phyloP scores from a whole-genome alignment of 2,888 invertebrate species.

The Drosophila dives region DNA sequence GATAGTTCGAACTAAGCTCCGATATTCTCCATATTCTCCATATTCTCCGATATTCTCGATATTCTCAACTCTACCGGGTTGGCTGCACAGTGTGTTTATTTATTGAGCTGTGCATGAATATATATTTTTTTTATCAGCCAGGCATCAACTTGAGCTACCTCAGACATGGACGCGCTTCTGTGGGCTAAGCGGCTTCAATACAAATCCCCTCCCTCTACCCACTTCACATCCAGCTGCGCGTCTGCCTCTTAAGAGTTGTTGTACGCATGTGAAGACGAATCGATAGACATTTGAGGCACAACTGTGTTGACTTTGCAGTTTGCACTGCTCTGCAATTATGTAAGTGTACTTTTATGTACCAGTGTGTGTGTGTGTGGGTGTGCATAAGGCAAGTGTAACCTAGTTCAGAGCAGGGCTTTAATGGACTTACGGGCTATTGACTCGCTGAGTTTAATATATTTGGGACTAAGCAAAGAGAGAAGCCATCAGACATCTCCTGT shows the following conservation, averaged over 20 bases:
- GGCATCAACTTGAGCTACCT: slow-evolving; percentile 50
- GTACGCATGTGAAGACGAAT: slow-evolving; percentile 40
- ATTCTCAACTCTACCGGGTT: background rate
- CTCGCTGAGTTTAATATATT: slow-evolving; percentile 57
- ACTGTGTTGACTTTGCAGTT: slow-evolving; percentile 68
- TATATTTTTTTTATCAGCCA: slow-evolving; percentile 33
- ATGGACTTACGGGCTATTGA: slow-evolving; percentile 77
- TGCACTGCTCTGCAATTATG: slow-evolving; percentile 61
- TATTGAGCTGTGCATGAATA: slow-evolving; percentile 78
- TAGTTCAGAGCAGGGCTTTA: slow-evolving; percentile 68
- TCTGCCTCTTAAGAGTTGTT: slow-evolving; percentile 1
- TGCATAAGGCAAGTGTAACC: slow-evolving; percentile 54
- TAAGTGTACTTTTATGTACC: slow-evolving; percentile 8
- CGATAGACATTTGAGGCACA: slow-evolving; percentile 60
- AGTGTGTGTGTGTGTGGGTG: slow-evolving; percentile 3
- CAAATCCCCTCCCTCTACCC: background rate
- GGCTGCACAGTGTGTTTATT: slow-evolving; percentile 62
- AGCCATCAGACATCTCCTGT: slow-evolving; percentile 15
- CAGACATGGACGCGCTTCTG: slow-evolving; percentile 15
- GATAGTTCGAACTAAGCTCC: background rate
- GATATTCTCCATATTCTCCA: background rate
- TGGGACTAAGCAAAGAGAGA: slow-evolving; percentile 24
- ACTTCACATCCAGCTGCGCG: background rate
- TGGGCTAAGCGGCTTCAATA: slow-evolving; percentile 41
- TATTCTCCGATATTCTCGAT: background rate